Evolutionary conservation across 2,888 invertebrate genomes (phyloP), one percentile per base, ranked within the genome.

Genomic region (Opisthograptis luteolata): DNA sequence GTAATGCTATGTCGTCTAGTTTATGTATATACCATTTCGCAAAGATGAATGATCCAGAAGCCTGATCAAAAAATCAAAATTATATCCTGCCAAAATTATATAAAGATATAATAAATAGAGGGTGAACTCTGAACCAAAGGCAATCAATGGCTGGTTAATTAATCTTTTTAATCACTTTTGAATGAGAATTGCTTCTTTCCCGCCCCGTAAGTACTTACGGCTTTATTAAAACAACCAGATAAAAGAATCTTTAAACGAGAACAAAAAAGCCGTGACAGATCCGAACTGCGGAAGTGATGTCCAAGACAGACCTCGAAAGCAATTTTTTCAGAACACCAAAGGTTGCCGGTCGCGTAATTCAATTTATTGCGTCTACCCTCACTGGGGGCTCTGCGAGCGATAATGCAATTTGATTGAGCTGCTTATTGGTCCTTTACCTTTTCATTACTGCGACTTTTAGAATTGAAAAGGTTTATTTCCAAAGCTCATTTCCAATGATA

Each of bases 391-490:
- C 69, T 66, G 70, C 57, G 61, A 71, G 79, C 74, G 81, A 81
- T 88, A 89, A 87, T 85, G 78, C 85, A 79, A 87, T 87, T 83
- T 83, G 80, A 84, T 84, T 75, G 79, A 79, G 81, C 83, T 81
- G 80, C 85, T 89, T 85, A 89, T 82, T 84, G 84, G 78, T 76
- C 74, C 79, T 86, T 87, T 85, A 81, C 81, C 79, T 78, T 83
- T 84, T 82, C 81, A 87, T 86, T 84, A 81, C 68, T 49, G 51
- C 65, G 66, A 67, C 73, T 68, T 78, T 79, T 45, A 19, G 30
- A 34, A 32, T 43, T 32, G 30, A 32, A 49, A 42, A 41, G 35
- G 35, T 17, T 40, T 9, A 28, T 31, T 43, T 43, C 28, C 15
- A 27, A 30, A 30, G 28, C 32, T 40, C 19, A 47, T 39, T 47